phyloP scores from a whole-genome alignment of 2,797 vertebrate species.

The Neosilurus mollespiculum region DNA sequence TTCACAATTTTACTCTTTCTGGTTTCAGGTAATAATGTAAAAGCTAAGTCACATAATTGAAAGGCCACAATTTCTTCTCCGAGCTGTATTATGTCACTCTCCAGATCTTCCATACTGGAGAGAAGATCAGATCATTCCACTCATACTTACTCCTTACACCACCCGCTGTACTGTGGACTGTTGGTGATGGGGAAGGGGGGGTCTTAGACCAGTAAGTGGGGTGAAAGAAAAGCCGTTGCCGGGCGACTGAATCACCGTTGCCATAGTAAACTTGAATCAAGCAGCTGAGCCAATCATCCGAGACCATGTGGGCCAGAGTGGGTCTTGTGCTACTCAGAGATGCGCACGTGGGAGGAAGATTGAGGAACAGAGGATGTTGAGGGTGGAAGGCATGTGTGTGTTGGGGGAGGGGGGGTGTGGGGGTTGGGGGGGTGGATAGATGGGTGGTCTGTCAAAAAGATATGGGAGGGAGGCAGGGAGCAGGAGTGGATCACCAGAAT shows the following conservation, averaged over 20 bases:
- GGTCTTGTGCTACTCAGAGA: conserved; percentile 75
- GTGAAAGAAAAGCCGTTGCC: conserved; percentile 70
- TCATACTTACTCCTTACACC: conserved; percentile 36
- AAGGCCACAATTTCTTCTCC: neutral
- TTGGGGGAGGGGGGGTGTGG: neutral
- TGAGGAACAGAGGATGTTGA: conserved; percentile 33
- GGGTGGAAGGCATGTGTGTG: conserved; percentile 18
- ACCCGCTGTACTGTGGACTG: conserved; percentile 43
- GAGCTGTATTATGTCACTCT: neutral
- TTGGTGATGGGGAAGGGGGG: conserved; percentile 47
- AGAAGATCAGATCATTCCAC: conserved; percentile 18
- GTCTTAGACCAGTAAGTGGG: conserved; percentile 53
- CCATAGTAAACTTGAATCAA: conserved; percentile 81
- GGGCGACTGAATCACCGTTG: conserved; percentile 83
- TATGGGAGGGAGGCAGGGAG: neutral
- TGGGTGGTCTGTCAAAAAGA: conserved; percentile 28
- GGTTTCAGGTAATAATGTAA: neutral
- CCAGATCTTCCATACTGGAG: conserved; percentile 19
- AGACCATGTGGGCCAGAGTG: conserved; percentile 74
- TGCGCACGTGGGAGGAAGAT: conserved; percentile 73
- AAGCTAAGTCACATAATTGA: neutral
- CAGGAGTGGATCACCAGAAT: conserved; percentile 2
- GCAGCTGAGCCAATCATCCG: conserved; percentile 81
- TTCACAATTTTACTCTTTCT: neutral
- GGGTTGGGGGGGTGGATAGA: neutral